phyloP scores from a whole-genome alignment of 2,113 vertebrate genomes.

The Chloropsis hardwickii region DNA sequence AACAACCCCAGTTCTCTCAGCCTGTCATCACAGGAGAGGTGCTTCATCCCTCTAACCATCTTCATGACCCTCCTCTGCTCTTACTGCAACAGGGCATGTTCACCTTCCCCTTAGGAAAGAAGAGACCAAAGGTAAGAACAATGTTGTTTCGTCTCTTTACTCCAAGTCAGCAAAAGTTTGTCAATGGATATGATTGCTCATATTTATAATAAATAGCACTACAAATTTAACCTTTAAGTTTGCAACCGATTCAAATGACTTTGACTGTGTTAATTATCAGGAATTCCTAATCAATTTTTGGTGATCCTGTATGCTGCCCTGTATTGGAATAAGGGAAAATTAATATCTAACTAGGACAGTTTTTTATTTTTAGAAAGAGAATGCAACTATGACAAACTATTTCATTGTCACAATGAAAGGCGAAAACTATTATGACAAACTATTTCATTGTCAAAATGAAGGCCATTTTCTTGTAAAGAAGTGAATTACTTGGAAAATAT shows the following conservation, averaged over 20 bases:
- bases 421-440: neutral
- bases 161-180: neutral
- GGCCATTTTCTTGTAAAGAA: neutral
- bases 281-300: neutral
- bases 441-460: neutral
- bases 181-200: neutral
- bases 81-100: neutral
- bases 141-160: neutral
- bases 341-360: neutral
- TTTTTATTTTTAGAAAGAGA: neutral
- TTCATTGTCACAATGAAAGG: neutral
- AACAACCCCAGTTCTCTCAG: neutral
- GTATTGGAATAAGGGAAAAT: neutral
- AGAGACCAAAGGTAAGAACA: neutral
- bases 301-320: neutral
- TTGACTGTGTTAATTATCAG: neutral
- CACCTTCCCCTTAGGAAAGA: neutral
- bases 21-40: neutral
- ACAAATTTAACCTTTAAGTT: neutral
- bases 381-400: neutral
- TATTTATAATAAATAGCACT: neutral
- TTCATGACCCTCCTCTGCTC: neutral
- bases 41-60: neutral
- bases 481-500: neutral
- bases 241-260: neutral